Evolutionary conservation across 1,140 invertebrate species (phyloP).

Genomic region (Pseudachorutes palmiensis): DNA sequence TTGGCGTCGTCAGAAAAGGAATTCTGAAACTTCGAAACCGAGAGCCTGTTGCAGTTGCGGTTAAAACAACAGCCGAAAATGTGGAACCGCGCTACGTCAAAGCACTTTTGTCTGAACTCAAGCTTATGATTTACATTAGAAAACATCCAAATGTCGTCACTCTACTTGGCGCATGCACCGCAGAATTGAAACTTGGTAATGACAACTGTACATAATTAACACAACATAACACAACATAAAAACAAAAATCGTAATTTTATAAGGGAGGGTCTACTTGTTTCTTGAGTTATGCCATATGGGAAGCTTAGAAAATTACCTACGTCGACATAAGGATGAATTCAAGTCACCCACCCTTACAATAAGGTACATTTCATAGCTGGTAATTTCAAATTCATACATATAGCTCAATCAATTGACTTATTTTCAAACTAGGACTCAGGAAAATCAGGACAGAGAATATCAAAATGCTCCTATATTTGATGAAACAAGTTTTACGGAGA

Average conservation of each 20-base stretch:
- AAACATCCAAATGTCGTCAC: not conserved
- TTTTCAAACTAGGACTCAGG: not conserved
- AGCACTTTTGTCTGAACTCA: not conserved
- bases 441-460: not conserved
- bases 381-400: not conserved
- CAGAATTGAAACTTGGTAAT: not conserved
- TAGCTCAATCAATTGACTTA: not conserved
- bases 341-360: too few species aligned
- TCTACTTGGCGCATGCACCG: not conserved
- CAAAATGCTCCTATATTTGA: not conserved
- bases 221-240: not conserved
- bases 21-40: too few species aligned
- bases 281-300: constrained; percentile 12
- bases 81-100: not conserved
- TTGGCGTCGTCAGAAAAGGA: too few species aligned
- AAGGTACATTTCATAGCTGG: not conserved
- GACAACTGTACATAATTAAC: not conserved
- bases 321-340: not conserved
- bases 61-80: not conserved
- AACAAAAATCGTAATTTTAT: not conserved
- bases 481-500: not conserved
- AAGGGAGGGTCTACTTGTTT: constrained; percentile 5
- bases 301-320: constrained; percentile 9
- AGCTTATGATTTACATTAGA: not conserved
- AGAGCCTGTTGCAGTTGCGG: too few species aligned